Conservation (phyloP, 2,113 vertebrate genomes). For the Vicugna pacos region DNA sequence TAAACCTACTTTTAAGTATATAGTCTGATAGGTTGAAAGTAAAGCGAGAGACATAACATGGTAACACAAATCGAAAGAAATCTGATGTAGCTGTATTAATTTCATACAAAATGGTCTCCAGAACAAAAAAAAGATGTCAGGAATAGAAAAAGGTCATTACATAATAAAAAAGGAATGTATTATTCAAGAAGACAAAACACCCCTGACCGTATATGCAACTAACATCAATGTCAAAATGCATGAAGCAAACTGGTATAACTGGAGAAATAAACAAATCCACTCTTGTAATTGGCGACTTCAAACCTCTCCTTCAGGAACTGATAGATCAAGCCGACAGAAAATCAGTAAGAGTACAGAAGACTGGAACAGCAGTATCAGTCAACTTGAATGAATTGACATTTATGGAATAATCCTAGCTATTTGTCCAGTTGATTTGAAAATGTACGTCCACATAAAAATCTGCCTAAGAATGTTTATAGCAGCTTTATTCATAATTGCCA, state of each 20-base stretch:
- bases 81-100: not conserved
- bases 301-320: not conserved
- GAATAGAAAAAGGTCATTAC: not conserved
- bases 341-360: constrained; percentile 8
- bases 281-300: not conserved
- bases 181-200: not conserved
- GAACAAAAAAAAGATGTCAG: not conserved
- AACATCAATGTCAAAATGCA: not conserved
- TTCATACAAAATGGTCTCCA: not conserved
- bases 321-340: constrained; percentile 38
- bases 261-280: not conserved
- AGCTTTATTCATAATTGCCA: not conserved
- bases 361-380: not conserved
- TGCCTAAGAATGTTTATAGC: not conserved
- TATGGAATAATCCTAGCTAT: not conserved
- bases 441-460: not conserved
- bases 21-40: not conserved
- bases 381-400: constrained; percentile 25
- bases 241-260: not conserved
- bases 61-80: not conserved
- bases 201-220: not conserved
- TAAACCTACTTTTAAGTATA: not conserved
- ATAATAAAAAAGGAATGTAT: not conserved
- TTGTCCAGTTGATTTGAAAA: constrained; percentile 47
- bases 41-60: not conserved